These are phyloP conservation scores for Argyresthia goedartella DNA, from an alignment of 2,888 invertebrate species.

Conservation along the genomic window DNA sequence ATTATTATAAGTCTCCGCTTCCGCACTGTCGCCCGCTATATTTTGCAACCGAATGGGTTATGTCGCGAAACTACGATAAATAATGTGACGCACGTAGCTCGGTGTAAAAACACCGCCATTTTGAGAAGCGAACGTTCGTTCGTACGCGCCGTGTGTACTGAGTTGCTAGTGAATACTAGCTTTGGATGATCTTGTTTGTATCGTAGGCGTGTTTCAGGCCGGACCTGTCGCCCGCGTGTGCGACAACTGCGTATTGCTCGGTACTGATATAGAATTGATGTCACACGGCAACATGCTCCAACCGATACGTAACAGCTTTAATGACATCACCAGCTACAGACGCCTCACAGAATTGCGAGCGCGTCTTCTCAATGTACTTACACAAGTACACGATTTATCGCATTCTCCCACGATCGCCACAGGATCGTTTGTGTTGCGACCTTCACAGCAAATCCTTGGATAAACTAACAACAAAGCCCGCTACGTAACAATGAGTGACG, in stretches of 20 bases:
- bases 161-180: no score
- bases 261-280: conserved; percentile 34
- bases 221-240: no score
- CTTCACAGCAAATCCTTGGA: no score
- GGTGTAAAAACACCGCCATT: conserved; percentile 23
- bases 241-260: neutral
- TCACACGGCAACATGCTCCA: conserved; percentile 53
- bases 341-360: conserved; percentile 54
- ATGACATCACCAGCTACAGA: conserved; percentile 60
- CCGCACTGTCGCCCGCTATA: neutral
- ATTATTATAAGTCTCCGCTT: no score
- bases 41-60: neutral
- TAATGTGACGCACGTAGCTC: neutral
- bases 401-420: no score
- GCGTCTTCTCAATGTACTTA: conserved; percentile 15
- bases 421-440: no score
- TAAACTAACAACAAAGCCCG: no score
- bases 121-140: conserved; percentile 16
- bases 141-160: neutral
- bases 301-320: conserved; percentile 50
- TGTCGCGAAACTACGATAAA: neutral
- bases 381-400: no score
- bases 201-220: no score
- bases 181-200: no score
- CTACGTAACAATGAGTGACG: no score